phyloP scores from a whole-genome alignment of 1,140 invertebrate genomes.

The Laodelphax striatellus region DNA sequence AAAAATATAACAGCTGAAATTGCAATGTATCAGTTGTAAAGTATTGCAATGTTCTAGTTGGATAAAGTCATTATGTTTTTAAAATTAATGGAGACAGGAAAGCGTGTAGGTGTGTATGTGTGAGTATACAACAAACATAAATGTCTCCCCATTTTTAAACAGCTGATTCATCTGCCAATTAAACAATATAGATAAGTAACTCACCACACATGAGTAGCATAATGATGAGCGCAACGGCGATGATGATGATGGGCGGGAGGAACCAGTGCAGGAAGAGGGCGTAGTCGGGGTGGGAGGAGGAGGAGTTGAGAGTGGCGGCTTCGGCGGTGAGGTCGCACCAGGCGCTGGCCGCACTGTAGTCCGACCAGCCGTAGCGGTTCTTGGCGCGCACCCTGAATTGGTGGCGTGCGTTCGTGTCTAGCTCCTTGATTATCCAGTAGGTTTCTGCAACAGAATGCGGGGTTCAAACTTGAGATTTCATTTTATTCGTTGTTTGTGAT shows the following conservation, averaged over 20 bases:
- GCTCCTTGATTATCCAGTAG: constrained; percentile 62
- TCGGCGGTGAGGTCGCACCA: constrained; percentile 38
- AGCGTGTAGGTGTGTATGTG: too few species aligned
- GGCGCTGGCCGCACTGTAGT: constrained; percentile 55
- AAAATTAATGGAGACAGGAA: too few species aligned
- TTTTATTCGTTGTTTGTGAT: too few species aligned
- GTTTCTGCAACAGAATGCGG: constrained; percentile 37
- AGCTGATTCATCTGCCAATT: too few species aligned
- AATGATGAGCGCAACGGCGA: constrained; percentile 29
- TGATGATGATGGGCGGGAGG: constrained; percentile 38
- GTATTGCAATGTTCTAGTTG: too few species aligned
- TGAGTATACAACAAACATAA: too few species aligned
- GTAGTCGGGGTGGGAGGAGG: constrained; percentile 30
- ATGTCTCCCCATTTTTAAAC: too few species aligned
- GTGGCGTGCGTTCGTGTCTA: constrained; percentile 45
- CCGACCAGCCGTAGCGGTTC: constrained; percentile 63
- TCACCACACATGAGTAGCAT: constrained; percentile 37
- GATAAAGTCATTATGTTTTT: too few species aligned
- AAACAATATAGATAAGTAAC: too few species aligned
- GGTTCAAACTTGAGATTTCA: not conserved
- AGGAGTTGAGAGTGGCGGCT: constrained; percentile 41
- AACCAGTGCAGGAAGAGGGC: constrained; percentile 35
- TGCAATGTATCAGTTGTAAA: too few species aligned
- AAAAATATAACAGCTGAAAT: too few species aligned
- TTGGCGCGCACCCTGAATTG: constrained; percentile 64